These are phyloP conservation scores for Chloebia gouldiae DNA, from an alignment of 2,113 vertebrate species.

Conservation along the genomic window DNA sequence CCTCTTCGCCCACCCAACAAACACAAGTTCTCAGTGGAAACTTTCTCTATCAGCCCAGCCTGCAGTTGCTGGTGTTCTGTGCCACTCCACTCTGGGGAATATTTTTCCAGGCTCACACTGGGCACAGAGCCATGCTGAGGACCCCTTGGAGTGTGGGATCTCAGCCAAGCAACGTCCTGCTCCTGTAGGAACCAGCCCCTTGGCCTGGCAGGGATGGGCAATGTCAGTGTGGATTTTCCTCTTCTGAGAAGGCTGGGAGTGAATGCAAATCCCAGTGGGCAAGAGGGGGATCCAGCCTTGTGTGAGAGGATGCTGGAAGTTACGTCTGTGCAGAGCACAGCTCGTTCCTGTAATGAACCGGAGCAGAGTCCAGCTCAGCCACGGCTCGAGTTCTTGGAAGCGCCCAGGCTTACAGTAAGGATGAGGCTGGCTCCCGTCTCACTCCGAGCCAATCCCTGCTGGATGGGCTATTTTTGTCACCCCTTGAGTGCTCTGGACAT, in stretches of 20 bases:
- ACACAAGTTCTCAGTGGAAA: not conserved
- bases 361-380: not conserved
- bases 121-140: not conserved
- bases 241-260: not conserved
- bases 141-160: fast-evolving
- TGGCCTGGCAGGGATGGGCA: not conserved
- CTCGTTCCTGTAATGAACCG: not conserved
- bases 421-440: fast-evolving
- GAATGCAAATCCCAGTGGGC: not conserved
- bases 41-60: not conserved
- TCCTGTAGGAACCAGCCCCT: not conserved
- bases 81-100: not conserved
- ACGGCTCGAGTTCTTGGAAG: not conserved
- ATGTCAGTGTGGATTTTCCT: fast-evolving
- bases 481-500: constrained; percentile 14
- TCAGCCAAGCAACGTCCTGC: not conserved
- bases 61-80: not conserved
- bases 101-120: not conserved
- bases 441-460: fast-evolving
- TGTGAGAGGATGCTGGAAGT: not conserved
- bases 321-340: not conserved
- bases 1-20: not conserved
- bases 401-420: not conserved
- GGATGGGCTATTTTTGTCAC: not conserved
- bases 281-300: not conserved